phyloP scores from a whole-genome alignment of 2,113 vertebrate genomes.

The Melanerpes formicivorus region DNA sequence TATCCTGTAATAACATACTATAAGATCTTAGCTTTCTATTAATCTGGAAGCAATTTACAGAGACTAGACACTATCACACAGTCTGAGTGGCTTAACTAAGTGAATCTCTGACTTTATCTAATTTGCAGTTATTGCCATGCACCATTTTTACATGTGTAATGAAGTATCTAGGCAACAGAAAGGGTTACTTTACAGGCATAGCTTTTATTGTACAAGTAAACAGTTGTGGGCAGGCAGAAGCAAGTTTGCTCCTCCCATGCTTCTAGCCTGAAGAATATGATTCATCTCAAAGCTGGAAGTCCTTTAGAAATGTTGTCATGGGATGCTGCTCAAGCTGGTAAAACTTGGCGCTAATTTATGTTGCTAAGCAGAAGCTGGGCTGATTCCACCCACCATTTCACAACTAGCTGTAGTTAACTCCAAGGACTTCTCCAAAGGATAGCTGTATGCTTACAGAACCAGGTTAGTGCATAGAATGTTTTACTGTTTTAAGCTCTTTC shows the following conservation, averaged over 20 bases:
- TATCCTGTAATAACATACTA: background rate
- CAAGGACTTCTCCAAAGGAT: background rate
- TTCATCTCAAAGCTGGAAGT: conserved; percentile 26
- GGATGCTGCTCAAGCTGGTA: background rate
- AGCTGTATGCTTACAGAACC: background rate
- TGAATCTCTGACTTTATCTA: background rate
- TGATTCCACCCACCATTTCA: background rate
- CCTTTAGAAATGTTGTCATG: background rate
- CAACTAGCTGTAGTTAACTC: background rate
- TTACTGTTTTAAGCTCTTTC: background rate
- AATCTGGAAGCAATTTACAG: background rate
- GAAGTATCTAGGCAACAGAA: background rate
- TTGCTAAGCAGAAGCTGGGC: background rate
- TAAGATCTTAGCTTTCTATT: background rate
- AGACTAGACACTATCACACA: background rate
- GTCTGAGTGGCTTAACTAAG: background rate
- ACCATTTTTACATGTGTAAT: background rate
- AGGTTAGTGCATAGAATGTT: background rate
- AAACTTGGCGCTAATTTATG: background rate
- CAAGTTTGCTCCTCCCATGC: conserved; percentile 63
- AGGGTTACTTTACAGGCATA: conserved; percentile 18
- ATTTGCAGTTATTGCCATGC: background rate
- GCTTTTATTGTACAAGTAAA: conserved; percentile 26
- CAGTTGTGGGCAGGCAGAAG: conserved; percentile 51
- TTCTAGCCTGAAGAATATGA: conserved; percentile 15